These are phyloP conservation scores for Acleris sparsana DNA, from an alignment of 2,888 invertebrate genomes.

Conservation along the genomic window DNA sequence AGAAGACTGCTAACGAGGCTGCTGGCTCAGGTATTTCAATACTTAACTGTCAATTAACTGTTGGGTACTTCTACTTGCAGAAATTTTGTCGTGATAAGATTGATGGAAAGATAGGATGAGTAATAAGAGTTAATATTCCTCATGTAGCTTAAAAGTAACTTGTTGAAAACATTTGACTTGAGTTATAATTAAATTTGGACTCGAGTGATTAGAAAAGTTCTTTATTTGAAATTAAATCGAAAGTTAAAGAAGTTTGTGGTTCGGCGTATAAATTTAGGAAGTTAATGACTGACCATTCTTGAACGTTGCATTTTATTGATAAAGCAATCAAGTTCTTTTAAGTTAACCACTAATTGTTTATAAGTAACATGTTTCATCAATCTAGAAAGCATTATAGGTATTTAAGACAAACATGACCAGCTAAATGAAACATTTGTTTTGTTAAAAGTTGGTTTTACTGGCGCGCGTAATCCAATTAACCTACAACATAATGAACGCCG, in stretches of 20 bases:
- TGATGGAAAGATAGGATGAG: no score
- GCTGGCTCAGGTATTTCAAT: conserved; percentile 65
- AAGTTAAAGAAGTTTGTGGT: background rate
- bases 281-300: no score
- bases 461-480: conserved; percentile 13
- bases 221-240: background rate
- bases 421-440: background rate
- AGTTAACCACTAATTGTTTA: background rate
- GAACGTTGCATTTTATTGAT: no score
- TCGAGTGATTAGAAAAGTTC: background rate
- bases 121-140: no score
- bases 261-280: no score
- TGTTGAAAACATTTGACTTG: no score
- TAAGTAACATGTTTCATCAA: conserved; percentile 9
- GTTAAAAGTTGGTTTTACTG: conserved; percentile 7
- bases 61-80: no score
- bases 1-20: conserved; percentile 80
- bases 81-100: no score
- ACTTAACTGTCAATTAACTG: background rate
- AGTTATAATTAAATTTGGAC: background rate
- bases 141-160: no score
- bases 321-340: background rate
- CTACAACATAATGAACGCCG: background rate
- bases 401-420: background rate
- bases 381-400: conserved; percentile 4